Evolutionary conservation across 2,113 vertebrate species (phyloP).

Genomic region (Anas platyrhynchos): DNA sequence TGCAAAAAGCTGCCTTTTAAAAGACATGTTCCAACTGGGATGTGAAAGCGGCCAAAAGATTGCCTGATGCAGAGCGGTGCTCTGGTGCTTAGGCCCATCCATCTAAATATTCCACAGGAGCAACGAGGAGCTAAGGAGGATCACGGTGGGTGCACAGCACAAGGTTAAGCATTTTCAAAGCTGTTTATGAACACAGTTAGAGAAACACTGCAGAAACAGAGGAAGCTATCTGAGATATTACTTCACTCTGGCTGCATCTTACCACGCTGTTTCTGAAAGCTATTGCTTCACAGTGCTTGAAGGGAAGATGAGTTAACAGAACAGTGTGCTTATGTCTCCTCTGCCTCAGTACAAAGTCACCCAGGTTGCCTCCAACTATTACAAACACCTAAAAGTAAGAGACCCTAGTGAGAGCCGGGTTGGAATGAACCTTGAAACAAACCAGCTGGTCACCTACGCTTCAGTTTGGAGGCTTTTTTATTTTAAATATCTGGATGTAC

Average conservation of each 20-base stretch:
- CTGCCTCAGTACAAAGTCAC: background rate
- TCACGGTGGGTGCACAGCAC: background rate
- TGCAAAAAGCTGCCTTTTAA: conserved; percentile 39
- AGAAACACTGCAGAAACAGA: conserved; percentile 18
- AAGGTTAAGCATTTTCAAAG: background rate
- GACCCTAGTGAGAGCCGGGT: background rate
- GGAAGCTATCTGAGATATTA: conserved; percentile 47
- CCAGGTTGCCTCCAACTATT: background rate
- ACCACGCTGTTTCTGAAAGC: conserved; percentile 11
- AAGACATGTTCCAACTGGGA: conserved; percentile 16
- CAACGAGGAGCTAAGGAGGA: background rate
- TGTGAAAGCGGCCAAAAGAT: background rate
- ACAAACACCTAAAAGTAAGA: background rate
- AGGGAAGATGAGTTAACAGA: conserved; percentile 23
- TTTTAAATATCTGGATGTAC: background rate
- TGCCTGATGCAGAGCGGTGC: background rate
- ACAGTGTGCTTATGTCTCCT: background rate
- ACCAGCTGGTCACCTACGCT: background rate
- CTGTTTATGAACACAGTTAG: background rate
- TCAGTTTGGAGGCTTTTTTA: background rate
- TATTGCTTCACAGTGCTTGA: conserved; percentile 43
- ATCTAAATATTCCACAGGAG: background rate
- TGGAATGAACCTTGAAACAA: background rate
- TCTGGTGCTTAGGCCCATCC: background rate
- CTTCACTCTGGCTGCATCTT: conserved; percentile 28